Evolutionary conservation across 2,888 invertebrate genomes (phyloP).

Genomic region (Luffia ferchaultella): DNA sequence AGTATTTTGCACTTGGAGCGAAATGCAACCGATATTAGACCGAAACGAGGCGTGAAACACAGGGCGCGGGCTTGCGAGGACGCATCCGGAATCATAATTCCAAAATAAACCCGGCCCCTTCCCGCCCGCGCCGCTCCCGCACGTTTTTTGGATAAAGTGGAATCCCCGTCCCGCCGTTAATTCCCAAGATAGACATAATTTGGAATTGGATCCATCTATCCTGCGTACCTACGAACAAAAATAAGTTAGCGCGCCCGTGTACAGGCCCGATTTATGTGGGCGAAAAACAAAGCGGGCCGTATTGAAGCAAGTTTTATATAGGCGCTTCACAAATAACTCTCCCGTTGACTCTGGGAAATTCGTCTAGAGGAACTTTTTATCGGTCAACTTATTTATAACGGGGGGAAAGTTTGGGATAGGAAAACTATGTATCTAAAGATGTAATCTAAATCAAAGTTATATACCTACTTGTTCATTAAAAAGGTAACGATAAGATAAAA

Average conservation of each 20-base stretch:
- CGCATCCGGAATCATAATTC: conserved; percentile 67
- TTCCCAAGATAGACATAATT: conserved; percentile 69
- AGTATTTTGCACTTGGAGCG: conserved; percentile 15
- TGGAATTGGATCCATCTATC: conserved; percentile 69
- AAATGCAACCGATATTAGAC: conserved; percentile 42
- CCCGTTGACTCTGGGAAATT: not conserved
- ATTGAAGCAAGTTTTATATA: conserved; percentile 11
- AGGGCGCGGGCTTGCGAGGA: conserved; percentile 36
- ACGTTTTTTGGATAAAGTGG: conserved; percentile 62
- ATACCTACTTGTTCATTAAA: too few species aligned
- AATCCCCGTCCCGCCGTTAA: conserved; percentile 61
- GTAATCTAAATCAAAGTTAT: too few species aligned
- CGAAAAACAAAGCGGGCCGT: conserved; percentile 41
- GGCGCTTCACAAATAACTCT: not conserved
- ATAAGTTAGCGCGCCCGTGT: conserved; percentile 47
- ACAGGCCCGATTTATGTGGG: conserved; percentile 44
- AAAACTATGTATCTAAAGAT: not conserved
- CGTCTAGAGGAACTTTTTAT: not conserved
- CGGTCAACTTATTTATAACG: not conserved
- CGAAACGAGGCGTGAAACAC: conserved; percentile 62
- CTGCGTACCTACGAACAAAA: conserved; percentile 57
- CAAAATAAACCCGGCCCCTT: conserved; percentile 53
- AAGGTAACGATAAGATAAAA: too few species aligned
- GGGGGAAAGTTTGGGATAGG: not conserved
- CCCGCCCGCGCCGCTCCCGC: conserved; percentile 26